Evolutionary conservation across 2,888 invertebrate genomes (phyloP), one percentile per base, ranked within the genome.

Genomic region (Phaonia tiefii): DNA sequence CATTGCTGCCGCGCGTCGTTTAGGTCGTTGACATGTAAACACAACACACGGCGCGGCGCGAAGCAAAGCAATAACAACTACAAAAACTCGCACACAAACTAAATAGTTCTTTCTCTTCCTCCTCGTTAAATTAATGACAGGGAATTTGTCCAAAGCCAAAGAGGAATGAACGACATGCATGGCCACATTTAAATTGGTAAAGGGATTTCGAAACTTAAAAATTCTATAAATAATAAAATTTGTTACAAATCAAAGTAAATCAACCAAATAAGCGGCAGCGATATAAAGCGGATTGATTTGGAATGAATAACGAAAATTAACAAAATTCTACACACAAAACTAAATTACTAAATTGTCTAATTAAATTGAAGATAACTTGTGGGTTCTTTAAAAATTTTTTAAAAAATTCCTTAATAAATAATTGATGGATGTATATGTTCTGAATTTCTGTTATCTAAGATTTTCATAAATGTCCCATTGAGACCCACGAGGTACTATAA

Each of bases 1-100:
- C 85, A 83, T 84, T 84, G 83, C 82, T 82, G 79, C 77, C 70
- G 22, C n/a, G 25, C 66, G 54, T 78, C 70, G 67, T 69, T 74
- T 74, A 70, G 77, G 83, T 79, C 78, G 80, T 78, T 80, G 80
- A 78, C 80, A 78, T 76, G 56, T 69, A 31, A 37, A 26, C 39
- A 25, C 51, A 17, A 17, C 44, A 58, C 13, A 69, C 22, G 10
- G 10, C 22, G n/a, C n/a, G n/a, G 22, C 20, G 39, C 39, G 15
- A 5, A 17, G 49, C 49, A 49, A 5, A 17, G 49, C 49, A 49
- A 49, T 5, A 13, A 15, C 49, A n/a, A 49, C 49, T 7, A 49
- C 15, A 11, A 11, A 44, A n/a, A 11, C 4, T 25, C n/a, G 54
- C 54, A 56, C 22, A 2, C 39, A 60, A 13, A 37, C 17, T 17